Conservation (phyloP, 2,113 vertebrate species). For the Triplophysa rosa region DNA sequence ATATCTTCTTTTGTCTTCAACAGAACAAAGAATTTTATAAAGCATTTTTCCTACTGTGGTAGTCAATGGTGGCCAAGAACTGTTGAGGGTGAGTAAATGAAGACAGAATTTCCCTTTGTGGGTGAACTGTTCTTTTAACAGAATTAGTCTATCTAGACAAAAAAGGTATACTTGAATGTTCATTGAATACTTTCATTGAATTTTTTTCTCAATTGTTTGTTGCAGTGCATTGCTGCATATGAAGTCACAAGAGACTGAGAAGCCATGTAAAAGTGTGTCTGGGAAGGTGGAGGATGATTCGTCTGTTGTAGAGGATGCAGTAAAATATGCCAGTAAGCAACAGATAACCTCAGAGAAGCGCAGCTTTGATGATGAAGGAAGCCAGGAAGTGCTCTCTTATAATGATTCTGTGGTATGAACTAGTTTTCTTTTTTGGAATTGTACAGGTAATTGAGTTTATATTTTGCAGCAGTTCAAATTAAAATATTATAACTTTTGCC, state of each 20-base stretch:
- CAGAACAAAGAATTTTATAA: too few relatives aligned
- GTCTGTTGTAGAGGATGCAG: background rate
- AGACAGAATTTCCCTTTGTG: too few relatives aligned
- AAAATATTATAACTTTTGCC: background rate
- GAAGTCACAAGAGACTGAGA: background rate
- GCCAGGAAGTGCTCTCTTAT: background rate
- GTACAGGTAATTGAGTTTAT: background rate
- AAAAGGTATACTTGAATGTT: background rate
- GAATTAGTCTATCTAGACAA: background rate
- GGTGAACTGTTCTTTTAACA: background rate
- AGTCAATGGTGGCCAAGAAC: too few relatives aligned
- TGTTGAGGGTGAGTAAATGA: too few relatives aligned
- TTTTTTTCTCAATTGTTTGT: background rate
- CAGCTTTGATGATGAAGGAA: background rate
- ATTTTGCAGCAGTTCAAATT: constrained; percentile 42
- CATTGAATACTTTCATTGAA: too few relatives aligned
- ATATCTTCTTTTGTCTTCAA: too few relatives aligned
- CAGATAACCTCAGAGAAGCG: background rate
- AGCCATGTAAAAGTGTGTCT: background rate
- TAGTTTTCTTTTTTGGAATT: background rate
- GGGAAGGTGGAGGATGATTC: background rate
- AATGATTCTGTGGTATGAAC: constrained; percentile 4
- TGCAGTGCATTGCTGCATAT: background rate
- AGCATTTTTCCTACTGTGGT: too few relatives aligned
- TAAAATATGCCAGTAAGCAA: background rate